Conservation (phyloP, 2,797 vertebrate species). For the Myiotriccus ornatus region DNA sequence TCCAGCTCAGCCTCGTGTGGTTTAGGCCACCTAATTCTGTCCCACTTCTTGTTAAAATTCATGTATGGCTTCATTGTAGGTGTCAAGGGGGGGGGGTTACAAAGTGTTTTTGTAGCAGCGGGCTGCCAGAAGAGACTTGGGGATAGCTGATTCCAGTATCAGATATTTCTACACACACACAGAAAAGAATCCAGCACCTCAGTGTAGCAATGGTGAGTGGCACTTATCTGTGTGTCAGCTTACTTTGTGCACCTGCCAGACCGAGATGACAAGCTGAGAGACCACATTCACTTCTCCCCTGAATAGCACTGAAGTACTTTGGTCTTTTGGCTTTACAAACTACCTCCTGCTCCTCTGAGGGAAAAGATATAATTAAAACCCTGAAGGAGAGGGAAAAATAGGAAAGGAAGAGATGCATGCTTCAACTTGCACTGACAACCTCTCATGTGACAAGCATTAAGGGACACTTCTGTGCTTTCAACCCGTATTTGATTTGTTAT, state of each 20-base stretch:
- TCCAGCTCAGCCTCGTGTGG: not conserved
- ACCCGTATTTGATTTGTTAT: slow-evolving; percentile 44
- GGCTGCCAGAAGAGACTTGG: not conserved
- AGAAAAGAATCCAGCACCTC: slow-evolving; percentile 41
- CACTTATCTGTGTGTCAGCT: slow-evolving; percentile 71
- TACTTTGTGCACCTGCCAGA: slow-evolving; percentile 68
- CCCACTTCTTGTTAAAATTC: not conserved
- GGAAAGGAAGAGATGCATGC: slow-evolving; percentile 44
- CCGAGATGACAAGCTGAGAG: slow-evolving; percentile 68
- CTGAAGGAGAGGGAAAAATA: not conserved
- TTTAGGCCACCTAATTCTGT: not conserved
- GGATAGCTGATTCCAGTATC: not conserved
- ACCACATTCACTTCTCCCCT: slow-evolving; percentile 72
- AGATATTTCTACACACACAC: slow-evolving; percentile 18
- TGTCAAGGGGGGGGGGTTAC: not conserved
- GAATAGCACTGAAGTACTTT: slow-evolving; percentile 54
- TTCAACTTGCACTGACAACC: slow-evolving; percentile 56
- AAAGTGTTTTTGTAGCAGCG: not conserved
- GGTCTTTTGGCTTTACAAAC: slow-evolving; percentile 69
- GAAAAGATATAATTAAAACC: slow-evolving; percentile 74
- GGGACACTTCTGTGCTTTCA: slow-evolving; percentile 51
- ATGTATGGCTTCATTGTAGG: not conserved
- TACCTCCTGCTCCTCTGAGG: slow-evolving; percentile 52
- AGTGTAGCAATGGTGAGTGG: slow-evolving; percentile 56
- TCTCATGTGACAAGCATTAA: slow-evolving; percentile 48